Evolutionary conservation across 2,797 vertebrate genomes (phyloP).

Genomic region (Pantherophis vulpinus): DNA sequence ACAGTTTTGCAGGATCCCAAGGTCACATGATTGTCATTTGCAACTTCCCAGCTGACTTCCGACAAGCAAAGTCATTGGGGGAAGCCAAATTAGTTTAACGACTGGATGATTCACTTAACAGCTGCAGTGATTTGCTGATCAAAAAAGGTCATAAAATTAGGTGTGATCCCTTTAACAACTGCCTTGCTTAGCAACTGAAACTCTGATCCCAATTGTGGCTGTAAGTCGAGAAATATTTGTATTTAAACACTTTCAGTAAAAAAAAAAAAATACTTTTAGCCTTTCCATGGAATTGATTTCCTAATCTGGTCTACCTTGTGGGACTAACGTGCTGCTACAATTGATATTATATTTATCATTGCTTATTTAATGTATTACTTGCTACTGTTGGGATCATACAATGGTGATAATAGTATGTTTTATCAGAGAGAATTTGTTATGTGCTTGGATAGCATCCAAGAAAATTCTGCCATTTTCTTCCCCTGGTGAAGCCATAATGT

Average conservation of each 20-base stretch:
- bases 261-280: background rate
- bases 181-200: background rate
- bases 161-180: background rate
- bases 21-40: background rate
- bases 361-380: background rate
- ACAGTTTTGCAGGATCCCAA: background rate
- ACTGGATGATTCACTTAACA: background rate
- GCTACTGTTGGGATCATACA: background rate
- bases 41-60: background rate
- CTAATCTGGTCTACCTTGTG: background rate
- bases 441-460: background rate
- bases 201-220: background rate
- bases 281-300: background rate
- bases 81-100: background rate
- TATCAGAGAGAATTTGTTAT: background rate
- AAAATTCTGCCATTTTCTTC: background rate
- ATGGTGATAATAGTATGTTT: background rate
- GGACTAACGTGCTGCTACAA: background rate
- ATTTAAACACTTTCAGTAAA: background rate
- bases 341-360: background rate
- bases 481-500: background rate
- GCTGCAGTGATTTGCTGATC: background rate
- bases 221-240: background rate
- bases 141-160: background rate
- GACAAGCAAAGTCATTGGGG: background rate